Conservation (phyloP, 1,140 invertebrate genomes). For the Platyscapa corneri region DNA sequence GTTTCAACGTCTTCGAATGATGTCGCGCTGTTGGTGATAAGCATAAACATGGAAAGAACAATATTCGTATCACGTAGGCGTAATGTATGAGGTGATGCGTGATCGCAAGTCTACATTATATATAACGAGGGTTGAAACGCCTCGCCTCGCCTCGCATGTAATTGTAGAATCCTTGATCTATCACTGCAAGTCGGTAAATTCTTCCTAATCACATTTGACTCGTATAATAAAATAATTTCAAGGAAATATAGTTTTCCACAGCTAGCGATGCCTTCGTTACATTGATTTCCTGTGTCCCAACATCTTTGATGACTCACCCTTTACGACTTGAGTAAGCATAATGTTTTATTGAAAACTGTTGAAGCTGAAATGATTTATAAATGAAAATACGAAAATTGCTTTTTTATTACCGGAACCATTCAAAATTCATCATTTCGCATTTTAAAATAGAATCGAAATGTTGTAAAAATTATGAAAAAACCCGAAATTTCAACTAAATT, state of each 20-base stretch:
- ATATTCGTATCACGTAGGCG: slow-evolving; percentile 35
- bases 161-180: background rate
- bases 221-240: background rate
- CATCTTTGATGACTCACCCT: background rate
- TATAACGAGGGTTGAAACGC: background rate
- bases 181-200: background rate
- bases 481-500: background rate
- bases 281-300: background rate
- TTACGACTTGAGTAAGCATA: background rate
- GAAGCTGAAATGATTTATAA: background rate
- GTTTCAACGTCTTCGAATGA: slow-evolving; percentile 10
- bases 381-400: background rate
- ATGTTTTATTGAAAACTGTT: background rate
- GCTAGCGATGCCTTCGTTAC: background rate
- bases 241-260: background rate
- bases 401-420: slow-evolving; percentile 4
- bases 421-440: background rate
- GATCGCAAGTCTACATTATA: background rate
- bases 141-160: background rate
- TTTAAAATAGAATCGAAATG: background rate
- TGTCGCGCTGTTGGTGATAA: slow-evolving; percentile 27
- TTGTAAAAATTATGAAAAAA: background rate
- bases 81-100: background rate
- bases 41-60: slow-evolving; percentile 34
- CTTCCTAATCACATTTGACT: too few species aligned